These are phyloP conservation scores for Lithophane leautieri DNA, from an alignment of 2,888 invertebrate genomes.

Conservation along the genomic window DNA sequence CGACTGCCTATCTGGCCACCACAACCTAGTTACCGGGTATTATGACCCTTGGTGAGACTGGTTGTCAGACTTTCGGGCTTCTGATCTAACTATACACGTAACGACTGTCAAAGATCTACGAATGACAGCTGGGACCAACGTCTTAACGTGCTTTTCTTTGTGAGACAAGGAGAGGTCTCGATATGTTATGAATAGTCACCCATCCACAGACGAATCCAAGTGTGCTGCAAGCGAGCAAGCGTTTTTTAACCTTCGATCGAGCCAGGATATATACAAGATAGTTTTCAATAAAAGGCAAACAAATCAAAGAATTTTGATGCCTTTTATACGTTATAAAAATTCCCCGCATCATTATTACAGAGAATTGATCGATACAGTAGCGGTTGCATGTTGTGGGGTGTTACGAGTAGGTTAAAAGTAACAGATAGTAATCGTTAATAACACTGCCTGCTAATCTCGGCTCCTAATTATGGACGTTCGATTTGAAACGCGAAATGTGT, in stretches of 20 bases:
- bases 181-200: background rate
- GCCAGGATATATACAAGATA: background rate
- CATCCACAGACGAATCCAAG: background rate
- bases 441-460: background rate
- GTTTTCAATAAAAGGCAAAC: background rate
- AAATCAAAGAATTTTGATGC: background rate
- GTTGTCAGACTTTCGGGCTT: background rate
- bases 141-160: background rate
- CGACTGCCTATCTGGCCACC: background rate
- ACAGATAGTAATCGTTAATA: conserved; percentile 18
- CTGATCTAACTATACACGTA: background rate
- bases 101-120: background rate
- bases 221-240: background rate
- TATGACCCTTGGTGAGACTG: background rate
- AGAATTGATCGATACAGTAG: conserved; percentile 26
- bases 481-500: background rate
- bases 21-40: background rate
- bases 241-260: background rate
- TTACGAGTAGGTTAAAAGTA: conserved; percentile 16
- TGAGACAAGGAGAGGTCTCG: background rate
- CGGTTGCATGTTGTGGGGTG: conserved; percentile 29
- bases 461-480: background rate
- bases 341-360: conserved; percentile 2
- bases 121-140: background rate
- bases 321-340: background rate